Evolutionary conservation across 2,888 invertebrate species (phyloP).

Genomic region (Scrobipalpa costella): DNA sequence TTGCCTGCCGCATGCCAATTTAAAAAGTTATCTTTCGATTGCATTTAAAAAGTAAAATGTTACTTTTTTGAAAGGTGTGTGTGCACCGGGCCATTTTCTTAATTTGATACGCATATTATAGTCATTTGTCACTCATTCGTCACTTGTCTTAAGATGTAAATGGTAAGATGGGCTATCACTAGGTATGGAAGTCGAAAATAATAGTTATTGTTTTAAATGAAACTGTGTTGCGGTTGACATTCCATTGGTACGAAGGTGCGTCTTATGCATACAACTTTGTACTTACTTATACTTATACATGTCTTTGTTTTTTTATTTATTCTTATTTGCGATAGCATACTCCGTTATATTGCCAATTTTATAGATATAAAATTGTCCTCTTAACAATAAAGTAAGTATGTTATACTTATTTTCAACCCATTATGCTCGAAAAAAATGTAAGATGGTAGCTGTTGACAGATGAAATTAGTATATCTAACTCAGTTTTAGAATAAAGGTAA

Average conservation of each 20-base stretch:
- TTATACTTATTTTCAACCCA: too few relatives aligned
- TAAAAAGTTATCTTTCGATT: constrained; percentile 31
- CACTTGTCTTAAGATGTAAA: constrained; percentile 32
- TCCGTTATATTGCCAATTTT: not conserved
- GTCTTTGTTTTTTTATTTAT: not conserved
- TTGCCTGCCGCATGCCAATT: constrained; percentile 30
- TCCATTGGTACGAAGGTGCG: not conserved
- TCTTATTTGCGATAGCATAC: not conserved
- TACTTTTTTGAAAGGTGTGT: constrained; percentile 46
- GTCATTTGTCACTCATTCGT: constrained; percentile 48
- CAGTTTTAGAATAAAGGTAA: too few relatives aligned
- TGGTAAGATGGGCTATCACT: constrained; percentile 10
- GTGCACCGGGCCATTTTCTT: constrained; percentile 40
- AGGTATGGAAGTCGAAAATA: constrained; percentile 16
- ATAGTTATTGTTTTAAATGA: constrained; percentile 2
- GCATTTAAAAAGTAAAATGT: constrained; percentile 28
- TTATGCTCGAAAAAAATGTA: too few relatives aligned
- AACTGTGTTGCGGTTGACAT: constrained; percentile 2
- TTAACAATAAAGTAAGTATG: not conserved
- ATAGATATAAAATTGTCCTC: not conserved
- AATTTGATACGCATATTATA: constrained; percentile 41
- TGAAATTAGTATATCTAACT: too few relatives aligned
- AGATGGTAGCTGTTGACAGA: too few relatives aligned
- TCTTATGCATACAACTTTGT: not conserved
- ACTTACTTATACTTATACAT: not conserved